phyloP scores from a whole-genome alignment of 2,888 invertebrate species.

The Schizaphis graminum region DNA sequence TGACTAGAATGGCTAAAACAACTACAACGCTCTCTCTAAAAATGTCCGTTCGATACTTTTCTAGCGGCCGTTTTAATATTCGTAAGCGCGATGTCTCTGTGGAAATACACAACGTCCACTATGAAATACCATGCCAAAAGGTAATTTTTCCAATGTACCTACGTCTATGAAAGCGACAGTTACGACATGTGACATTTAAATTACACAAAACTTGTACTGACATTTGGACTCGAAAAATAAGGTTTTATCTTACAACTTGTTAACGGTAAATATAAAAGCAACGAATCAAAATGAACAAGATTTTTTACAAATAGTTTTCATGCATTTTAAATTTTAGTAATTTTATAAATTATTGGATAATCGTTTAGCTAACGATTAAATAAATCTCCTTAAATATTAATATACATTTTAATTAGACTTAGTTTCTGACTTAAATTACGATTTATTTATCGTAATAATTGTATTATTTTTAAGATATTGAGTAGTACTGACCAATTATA shows the following conservation, averaged over 20 bases:
- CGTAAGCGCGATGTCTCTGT: not conserved
- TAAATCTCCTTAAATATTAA: not conserved
- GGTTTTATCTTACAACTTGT: not conserved
- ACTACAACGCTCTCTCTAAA: slow-evolving; percentile 8
- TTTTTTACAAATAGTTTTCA: not conserved
- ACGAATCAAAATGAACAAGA: not conserved
- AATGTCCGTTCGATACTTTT: slow-evolving; percentile 37
- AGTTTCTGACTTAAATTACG: not conserved
- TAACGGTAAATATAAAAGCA: not conserved
- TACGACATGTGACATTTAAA: not conserved
- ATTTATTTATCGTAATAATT: not conserved
- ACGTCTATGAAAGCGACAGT: not conserved
- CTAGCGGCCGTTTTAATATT: slow-evolving; percentile 31
- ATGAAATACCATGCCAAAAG: not conserved
- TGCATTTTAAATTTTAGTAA: not conserved
- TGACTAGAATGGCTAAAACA: slow-evolving; percentile 57
- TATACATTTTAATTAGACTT: not conserved
- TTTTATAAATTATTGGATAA: not conserved
- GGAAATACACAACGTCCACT: not conserved
- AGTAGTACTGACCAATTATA: not conserved
- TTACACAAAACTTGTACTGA: not conserved
- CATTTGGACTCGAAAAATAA: not conserved
- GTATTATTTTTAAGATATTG: not conserved
- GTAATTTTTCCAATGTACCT: not conserved
- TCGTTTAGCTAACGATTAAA: not conserved